phyloP scores from a whole-genome alignment of 2,113 vertebrate genomes.

The Pteruthius melanotis region DNA sequence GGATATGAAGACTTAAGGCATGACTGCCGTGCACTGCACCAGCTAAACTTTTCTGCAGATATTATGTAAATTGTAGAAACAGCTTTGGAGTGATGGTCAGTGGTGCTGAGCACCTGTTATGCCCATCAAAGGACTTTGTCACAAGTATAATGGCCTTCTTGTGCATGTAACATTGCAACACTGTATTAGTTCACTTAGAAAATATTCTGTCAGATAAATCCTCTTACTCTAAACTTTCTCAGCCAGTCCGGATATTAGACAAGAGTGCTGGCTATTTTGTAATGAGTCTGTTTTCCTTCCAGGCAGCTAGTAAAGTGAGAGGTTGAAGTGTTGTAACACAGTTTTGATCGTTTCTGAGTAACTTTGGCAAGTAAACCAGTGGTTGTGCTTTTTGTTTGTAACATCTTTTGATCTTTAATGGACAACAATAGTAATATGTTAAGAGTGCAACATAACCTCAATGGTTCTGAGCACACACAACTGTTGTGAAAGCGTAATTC shows the following conservation, averaged over 20 bases:
- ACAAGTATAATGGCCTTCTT: not conserved
- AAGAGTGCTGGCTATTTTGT: not conserved
- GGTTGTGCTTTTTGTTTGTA: slow-evolving; percentile 29
- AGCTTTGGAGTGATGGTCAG: not conserved
- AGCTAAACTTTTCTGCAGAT: not conserved
- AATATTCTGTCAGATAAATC: not conserved
- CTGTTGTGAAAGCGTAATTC: slow-evolving; percentile 45
- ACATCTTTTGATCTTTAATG: slow-evolving; percentile 56
- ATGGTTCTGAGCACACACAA: slow-evolving; percentile 45
- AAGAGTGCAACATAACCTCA: slow-evolving; percentile 21
- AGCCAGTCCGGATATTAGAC: not conserved
- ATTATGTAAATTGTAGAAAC: not conserved
- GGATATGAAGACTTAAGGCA: not conserved
- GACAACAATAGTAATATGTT: slow-evolving; percentile 45
- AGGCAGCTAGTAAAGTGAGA: slow-evolving; percentile 54
- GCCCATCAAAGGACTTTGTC: not conserved
- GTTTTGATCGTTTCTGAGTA: slow-evolving; percentile 20
- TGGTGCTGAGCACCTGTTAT: not conserved
- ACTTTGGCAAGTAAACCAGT: slow-evolving; percentile 9
- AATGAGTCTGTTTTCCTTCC: slow-evolving; percentile 35
- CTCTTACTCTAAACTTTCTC: slow-evolving; percentile 17
- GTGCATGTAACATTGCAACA: not conserved
- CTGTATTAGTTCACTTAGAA: not conserved
- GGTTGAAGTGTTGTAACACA: slow-evolving; percentile 25
- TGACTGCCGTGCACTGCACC: not conserved